Evolutionary conservation across 2,888 invertebrate genomes (phyloP).

Genomic region (Aelia acuminata): DNA sequence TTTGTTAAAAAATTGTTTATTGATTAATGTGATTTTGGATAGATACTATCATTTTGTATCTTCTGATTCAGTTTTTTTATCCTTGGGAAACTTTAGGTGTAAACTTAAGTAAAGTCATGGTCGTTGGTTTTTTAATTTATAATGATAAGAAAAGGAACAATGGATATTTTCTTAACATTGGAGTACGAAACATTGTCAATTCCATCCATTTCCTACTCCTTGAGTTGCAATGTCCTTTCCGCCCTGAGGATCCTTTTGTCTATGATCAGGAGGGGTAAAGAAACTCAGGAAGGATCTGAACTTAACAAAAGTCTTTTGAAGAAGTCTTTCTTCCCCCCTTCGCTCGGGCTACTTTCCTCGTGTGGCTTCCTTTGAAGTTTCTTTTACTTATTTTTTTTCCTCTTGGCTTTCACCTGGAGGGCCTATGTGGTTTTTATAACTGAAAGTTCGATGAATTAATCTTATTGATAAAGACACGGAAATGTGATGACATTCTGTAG

Average conservation of each 20-base stretch:
- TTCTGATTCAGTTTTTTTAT: no score
- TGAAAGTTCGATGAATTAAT: neutral
- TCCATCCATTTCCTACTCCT: slow-evolving; percentile 5
- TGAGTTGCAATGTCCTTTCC: neutral
- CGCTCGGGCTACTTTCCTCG: neutral
- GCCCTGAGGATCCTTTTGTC: slow-evolving; percentile 1
- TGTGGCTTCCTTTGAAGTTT: slow-evolving; percentile 25
- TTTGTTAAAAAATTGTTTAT: no score
- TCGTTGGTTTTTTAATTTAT: no score
- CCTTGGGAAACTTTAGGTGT: no score
- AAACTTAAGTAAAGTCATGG: no score
- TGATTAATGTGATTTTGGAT: no score
- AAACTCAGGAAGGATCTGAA: slow-evolving; percentile 5
- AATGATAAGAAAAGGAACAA: no score
- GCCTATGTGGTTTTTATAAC: neutral
- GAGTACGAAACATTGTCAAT: neutral
- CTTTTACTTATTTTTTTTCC: neutral
- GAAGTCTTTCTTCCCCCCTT: neutral
- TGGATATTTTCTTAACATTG: neutral
- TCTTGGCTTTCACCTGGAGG: neutral
- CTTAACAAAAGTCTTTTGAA: slow-evolving; percentile 25
- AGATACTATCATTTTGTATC: no score
- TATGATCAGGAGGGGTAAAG: slow-evolving; percentile 8
- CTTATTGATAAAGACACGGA: neutral
- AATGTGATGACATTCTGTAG: no score